These are phyloP conservation scores for Magallana angulata DNA, from an alignment of 1,140 invertebrate genomes.

Conservation along the genomic window DNA sequence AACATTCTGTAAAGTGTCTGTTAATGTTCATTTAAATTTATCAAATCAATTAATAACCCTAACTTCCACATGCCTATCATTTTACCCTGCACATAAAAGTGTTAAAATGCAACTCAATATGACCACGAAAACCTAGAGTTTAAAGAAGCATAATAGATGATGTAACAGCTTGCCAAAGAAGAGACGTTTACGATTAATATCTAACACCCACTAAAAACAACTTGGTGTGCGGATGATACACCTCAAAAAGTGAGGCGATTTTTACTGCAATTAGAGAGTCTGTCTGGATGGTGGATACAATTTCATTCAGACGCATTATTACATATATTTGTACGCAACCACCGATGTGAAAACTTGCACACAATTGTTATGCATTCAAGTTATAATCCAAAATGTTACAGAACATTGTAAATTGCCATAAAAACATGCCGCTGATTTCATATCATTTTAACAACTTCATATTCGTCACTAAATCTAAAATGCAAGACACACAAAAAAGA, in stretches of 20 bases:
- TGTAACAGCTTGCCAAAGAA: not conserved
- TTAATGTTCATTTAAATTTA: constrained; percentile 13
- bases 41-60: not conserved
- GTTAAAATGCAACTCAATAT: not conserved
- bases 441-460: too few species aligned
- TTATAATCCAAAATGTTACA: not conserved
- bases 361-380: not conserved
- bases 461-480: too few species aligned
- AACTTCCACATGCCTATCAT: not conserved
- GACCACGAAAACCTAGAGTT: not conserved
- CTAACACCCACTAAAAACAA: not conserved
- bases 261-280: not conserved
- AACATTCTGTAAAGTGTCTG: not conserved
- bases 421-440: too few species aligned
- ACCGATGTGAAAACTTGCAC: constrained; percentile 18
- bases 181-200: not conserved
- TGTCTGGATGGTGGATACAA: not conserved
- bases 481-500: too few species aligned
- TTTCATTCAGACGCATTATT: not conserved
- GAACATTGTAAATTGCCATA: not conserved
- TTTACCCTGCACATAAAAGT: not conserved
- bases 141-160: not conserved
- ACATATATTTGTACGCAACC: not conserved
- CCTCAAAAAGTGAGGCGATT: not conserved
- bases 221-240: not conserved